Conservation (phyloP, 2,888 invertebrate genomes). For the Drosophila paucipuncta region DNA sequence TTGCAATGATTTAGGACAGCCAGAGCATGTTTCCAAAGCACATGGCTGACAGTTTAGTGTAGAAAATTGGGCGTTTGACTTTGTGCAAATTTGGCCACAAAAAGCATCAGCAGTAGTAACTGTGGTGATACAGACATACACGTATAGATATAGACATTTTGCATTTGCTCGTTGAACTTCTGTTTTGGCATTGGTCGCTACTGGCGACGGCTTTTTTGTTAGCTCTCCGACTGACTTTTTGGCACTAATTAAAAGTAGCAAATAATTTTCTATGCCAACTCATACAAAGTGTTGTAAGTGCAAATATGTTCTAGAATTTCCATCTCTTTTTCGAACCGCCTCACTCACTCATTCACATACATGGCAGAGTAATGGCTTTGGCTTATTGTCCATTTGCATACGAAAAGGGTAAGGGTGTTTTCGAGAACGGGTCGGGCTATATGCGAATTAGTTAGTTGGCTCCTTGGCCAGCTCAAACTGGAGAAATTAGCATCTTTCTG, state of each 20-base stretch:
- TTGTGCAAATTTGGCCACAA: slow-evolving; percentile 55
- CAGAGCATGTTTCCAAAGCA: slow-evolving; percentile 3
- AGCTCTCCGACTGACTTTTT: slow-evolving; percentile 73
- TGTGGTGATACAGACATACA: slow-evolving; percentile 6
- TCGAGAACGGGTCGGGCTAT: not conserved
- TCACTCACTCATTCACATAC: not conserved
- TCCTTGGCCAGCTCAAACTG: not conserved
- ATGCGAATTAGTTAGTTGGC: not conserved
- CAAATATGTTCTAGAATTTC: slow-evolving; percentile 11
- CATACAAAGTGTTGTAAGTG: slow-evolving; percentile 37
- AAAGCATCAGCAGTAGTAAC: slow-evolving; percentile 26
- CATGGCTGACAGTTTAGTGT: not conserved
- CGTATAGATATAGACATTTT: slow-evolving; percentile 34
- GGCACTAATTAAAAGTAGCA: slow-evolving; percentile 83
- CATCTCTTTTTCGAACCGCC: not conserved
- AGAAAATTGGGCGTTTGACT: slow-evolving; percentile 11
- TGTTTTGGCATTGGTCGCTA: slow-evolving; percentile 21
- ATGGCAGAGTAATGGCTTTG: slow-evolving; percentile 32
- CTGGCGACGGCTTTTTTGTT: slow-evolving; percentile 8
- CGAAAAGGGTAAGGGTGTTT: not conserved
- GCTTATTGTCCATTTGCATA: slow-evolving; percentile 30
- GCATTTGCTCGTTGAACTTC: slow-evolving; percentile 53
- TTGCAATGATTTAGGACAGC: slow-evolving; percentile 39
- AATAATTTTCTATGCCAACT: slow-evolving; percentile 71
- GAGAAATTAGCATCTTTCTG: not conserved